Evolutionary conservation across 1,140 invertebrate species (phyloP).

Genomic region (Ectropis grisescens): DNA sequence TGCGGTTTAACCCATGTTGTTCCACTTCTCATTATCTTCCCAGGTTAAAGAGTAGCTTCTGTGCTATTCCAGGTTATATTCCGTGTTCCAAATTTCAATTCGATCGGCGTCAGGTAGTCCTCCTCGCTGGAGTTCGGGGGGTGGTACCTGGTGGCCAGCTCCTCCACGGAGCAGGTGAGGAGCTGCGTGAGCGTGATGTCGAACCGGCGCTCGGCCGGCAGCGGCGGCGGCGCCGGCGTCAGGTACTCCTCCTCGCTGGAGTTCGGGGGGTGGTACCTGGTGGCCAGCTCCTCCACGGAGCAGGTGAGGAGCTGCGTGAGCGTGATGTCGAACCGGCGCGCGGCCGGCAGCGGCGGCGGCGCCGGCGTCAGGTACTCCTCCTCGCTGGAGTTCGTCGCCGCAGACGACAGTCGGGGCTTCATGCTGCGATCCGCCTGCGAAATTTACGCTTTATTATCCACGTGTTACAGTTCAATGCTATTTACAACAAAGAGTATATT

Average conservation of each 20-base stretch:
- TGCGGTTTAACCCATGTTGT: too few species aligned
- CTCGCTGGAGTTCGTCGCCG: conserved; percentile 53
- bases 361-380: conserved; percentile 77
- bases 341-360: conserved; percentile 52
- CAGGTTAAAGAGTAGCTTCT: too few species aligned
- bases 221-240: conserved; percentile 64
- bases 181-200: conserved; percentile 87
- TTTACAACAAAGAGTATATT: too few species aligned
- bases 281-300: conserved; percentile 82
- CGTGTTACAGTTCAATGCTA: too few species aligned
- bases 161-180: conserved; percentile 83
- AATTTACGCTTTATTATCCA: too few species aligned
- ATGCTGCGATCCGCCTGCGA: conserved; percentile 43
- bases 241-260: conserved; percentile 76
- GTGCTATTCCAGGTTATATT: too few species aligned
- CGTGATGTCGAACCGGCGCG: conserved; percentile 76
- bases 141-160: conserved; percentile 73
- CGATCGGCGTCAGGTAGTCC: conserved; percentile 76
- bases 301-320: conserved; percentile 85
- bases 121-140: conserved; percentile 66
- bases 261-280: conserved; percentile 26
- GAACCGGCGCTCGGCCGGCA: conserved; percentile 43
- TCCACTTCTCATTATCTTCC: too few species aligned
- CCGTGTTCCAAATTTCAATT: too few species aligned
- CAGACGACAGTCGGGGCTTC: conserved; percentile 41